Base-by-base conservation (phyloP, 2,888 invertebrate genomes). In the Drosophila siamana region DNA sequence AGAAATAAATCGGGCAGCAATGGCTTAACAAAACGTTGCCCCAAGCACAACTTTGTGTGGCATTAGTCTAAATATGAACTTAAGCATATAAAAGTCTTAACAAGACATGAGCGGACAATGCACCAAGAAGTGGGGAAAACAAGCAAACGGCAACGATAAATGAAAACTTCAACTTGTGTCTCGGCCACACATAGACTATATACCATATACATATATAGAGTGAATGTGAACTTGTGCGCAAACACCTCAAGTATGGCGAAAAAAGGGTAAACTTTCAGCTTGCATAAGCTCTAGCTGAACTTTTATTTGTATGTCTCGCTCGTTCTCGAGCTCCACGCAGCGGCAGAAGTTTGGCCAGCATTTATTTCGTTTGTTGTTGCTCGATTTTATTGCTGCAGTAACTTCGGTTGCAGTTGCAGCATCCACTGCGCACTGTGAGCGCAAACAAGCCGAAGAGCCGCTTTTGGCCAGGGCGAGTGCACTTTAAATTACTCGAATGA, bases 401-500 rank as follows among this genome's bases (percentile, higher is more conserved):
- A 67, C 64, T 73, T 64, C 54, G 55, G 41, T 43, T 43, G 64
- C 59, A 46, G 46, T 50, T 43, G 38, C 43, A 19, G 19, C 69
- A 66, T 71, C 76, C 75, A 57, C 56, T 24, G 56, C 55, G 56
- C 55, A 15, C 64, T 38, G 55, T 38, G 48, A 56, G 22, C 63
- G 63, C 54, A 62, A 74, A 66, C 76, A 68, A 61, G 55, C 61
- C 46, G 44, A 59, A 59, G 59, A 60, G 50, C 54, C 28, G 46
- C 56, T 46, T 36, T 54, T 26, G 9, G 47, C 44, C 44, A 13
- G n/a, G 38, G 46, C 51, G 69, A 84, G 86, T 76, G 78, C 86
- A 74, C 87, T 88, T 71, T 71, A 80, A 88, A 85, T 85, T 88
- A 80, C 88, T 84, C 88, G 85, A 78, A 88, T 85, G 88, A 85